Conservation (phyloP, 1,140 invertebrate genomes). For the Hylaeus anthracinus region DNA sequence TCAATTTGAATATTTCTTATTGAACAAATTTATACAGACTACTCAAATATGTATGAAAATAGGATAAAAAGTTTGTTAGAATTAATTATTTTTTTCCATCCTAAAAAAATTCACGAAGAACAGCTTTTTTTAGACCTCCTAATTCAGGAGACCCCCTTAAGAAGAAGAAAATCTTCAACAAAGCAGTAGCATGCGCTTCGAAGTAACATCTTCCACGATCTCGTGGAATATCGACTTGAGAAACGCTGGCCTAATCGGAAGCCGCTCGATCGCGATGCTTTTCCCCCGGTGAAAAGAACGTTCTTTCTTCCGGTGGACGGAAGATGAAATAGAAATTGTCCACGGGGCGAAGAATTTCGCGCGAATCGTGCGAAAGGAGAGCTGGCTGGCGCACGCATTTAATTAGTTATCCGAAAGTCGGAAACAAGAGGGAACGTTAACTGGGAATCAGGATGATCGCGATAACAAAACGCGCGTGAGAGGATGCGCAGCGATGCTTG, state of each 20-base stretch:
- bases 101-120: no score
- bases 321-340: constrained; percentile 43
- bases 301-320: constrained; percentile 1
- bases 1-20: no score
- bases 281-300: neutral
- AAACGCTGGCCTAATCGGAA: neutral
- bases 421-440: constrained; percentile 36
- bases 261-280: neutral
- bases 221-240: no score
- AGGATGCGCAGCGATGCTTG: constrained; percentile 33
- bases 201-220: no score
- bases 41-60: no score
- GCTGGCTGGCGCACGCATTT: constrained; percentile 37
- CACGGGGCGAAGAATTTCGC: constrained; percentile 49
- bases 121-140: no score
- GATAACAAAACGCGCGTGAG: constrained; percentile 41
- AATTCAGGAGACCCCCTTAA: no score
- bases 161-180: no score
- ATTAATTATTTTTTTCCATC: no score
- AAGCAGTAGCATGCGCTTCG: no score
- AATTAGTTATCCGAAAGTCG: constrained; percentile 69
- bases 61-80: no score
- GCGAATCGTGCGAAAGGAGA: constrained; percentile 70
- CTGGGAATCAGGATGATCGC: constrained; percentile 41
- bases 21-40: no score